Conservation (phyloP, 2,888 invertebrate species). For the Tipula helvola region DNA sequence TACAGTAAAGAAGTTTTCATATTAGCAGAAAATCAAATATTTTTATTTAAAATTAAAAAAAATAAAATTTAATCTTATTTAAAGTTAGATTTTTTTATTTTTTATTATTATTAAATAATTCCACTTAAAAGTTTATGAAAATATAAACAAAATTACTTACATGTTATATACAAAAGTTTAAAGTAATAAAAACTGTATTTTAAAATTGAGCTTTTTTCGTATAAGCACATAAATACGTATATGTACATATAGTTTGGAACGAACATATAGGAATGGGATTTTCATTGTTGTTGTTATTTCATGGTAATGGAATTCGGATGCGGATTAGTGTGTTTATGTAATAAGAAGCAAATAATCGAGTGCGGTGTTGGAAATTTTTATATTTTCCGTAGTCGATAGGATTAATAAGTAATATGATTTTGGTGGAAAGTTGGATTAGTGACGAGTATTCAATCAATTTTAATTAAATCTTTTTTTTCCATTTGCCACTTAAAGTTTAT, state of each 20-base stretch:
- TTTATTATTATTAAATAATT: not conserved
- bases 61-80: not conserved
- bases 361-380: not conserved
- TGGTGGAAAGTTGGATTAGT: too few species aligned
- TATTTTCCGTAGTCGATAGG: not conserved
- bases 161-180: not conserved
- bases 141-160: conserved; percentile 4
- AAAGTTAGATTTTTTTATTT: not conserved
- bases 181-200: not conserved
- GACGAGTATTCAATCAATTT: too few species aligned
- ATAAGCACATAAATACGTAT: not conserved
- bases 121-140: not conserved
- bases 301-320: not conserved
- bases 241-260: not conserved
- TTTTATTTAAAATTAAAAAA: not conserved
- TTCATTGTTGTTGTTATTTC: not conserved
- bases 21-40: not conserved
- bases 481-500: too few species aligned
- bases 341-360: not conserved
- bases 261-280: not conserved
- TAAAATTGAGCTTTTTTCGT: not conserved
- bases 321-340: not conserved
- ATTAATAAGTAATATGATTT: not conserved
- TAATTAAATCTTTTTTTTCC: too few species aligned
- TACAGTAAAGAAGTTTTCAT: not conserved